These are phyloP conservation scores for Lanius ludovicianus DNA, from an alignment of 2,113 vertebrate genomes.

Conservation along the genomic window DNA sequence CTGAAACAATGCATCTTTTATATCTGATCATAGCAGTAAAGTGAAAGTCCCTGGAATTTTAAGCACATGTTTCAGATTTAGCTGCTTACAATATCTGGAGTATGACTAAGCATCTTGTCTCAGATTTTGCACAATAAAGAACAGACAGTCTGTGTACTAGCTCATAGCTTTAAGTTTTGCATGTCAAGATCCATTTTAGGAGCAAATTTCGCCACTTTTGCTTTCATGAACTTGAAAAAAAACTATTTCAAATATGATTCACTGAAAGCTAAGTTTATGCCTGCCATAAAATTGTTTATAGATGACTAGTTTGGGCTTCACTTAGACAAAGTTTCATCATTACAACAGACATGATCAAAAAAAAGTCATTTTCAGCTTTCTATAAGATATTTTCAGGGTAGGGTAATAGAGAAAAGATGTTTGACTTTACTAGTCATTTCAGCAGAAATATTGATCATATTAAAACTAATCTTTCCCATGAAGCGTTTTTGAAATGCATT, in stretches of 20 bases:
- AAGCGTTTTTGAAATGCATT: not conserved
- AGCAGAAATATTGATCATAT: not conserved
- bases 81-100: constrained; percentile 54
- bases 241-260: not conserved
- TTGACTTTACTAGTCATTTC: not conserved
- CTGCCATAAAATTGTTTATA: not conserved
- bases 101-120: constrained; percentile 72
- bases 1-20: constrained; percentile 55
- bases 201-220: not conserved
- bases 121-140: constrained; percentile 15
- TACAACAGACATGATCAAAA: not conserved
- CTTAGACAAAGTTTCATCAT: not conserved
- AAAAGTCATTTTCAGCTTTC: not conserved
- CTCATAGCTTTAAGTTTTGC: not conserved
- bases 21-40: constrained; percentile 32
- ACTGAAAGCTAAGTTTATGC: not conserved
- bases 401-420: not conserved
- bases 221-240: not conserved
- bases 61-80: constrained; percentile 65
- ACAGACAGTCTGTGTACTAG: constrained; percentile 3
- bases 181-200: not conserved
- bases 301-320: not conserved
- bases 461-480: not conserved
- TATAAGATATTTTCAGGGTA: not conserved
- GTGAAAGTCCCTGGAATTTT: constrained; percentile 66